Conservation (phyloP, 2,888 invertebrate genomes). For the Antheraea yamamai region DNA sequence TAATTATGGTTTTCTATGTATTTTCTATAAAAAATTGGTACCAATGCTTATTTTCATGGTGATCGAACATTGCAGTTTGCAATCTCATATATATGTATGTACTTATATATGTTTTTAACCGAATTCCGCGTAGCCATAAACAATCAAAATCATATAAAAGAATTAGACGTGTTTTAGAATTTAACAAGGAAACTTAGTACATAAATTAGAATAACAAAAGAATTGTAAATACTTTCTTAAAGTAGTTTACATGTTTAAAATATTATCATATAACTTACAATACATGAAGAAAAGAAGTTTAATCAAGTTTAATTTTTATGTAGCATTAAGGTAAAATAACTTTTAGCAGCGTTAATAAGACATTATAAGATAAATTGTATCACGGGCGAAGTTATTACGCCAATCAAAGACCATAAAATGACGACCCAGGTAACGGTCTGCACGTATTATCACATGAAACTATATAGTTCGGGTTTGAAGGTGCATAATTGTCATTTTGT, state of each 20-base stretch:
- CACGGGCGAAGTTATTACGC: constrained; percentile 57
- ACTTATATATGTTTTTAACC: background rate
- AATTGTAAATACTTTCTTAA: background rate
- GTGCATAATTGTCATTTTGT: background rate
- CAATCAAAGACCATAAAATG: constrained; percentile 64
- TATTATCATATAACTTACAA: no score
- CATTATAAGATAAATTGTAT: constrained; percentile 32
- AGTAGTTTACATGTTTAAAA: no score
- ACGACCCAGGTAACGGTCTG: constrained; percentile 42
- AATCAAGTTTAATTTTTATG: no score
- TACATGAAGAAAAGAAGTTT: no score
- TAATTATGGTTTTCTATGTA: no score
- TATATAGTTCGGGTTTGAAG: background rate
- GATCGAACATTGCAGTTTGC: no score
- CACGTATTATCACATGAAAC: background rate
- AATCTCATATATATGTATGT: no score
- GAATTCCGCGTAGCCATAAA: background rate
- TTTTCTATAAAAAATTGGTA: no score
- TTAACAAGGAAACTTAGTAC: background rate
- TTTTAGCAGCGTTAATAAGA: no score
- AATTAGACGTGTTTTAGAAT: background rate
- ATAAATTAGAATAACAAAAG: background rate
- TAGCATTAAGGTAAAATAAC: no score
- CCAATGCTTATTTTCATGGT: no score
- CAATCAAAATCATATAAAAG: background rate